phyloP scores from a whole-genome alignment of 2,888 invertebrate genomes.

The Allygus modestus region DNA sequence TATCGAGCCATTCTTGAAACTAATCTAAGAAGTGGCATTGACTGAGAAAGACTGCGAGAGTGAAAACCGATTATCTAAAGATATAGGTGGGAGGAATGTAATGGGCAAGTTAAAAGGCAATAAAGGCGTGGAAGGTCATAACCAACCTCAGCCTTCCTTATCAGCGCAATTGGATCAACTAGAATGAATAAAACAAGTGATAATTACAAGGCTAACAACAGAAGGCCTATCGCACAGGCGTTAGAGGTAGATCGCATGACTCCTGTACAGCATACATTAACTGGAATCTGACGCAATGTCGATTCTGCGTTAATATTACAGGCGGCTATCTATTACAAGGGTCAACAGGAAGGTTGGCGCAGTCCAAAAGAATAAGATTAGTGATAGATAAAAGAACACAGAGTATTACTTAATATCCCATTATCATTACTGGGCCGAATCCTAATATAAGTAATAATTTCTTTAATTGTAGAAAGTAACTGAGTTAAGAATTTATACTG shows the following conservation, averaged over 20 bases:
- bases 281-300: neutral
- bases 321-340: neutral
- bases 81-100: neutral
- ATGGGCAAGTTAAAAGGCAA: neutral
- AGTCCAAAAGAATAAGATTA: too few species aligned
- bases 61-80: neutral
- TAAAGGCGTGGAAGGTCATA: neutral
- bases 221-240: conserved; percentile 1
- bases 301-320: neutral
- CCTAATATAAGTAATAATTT: too few species aligned
- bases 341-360: too few species aligned
- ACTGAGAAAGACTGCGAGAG: too few species aligned
- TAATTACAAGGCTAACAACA: conserved; percentile 4
- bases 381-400: too few species aligned
- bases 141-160: neutral
- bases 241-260: neutral
- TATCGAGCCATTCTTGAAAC: too few species aligned
- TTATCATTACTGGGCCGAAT: too few species aligned
- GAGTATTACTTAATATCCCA: too few species aligned
- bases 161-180: conserved; percentile 1
- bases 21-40: too few species aligned
- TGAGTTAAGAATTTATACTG: too few species aligned
- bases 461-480: too few species aligned
- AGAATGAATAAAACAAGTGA: conserved; percentile 6
- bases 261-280: neutral